Base-by-base conservation (phyloP, 2,888 invertebrate species). In the Oegoconia quadripuncta region DNA sequence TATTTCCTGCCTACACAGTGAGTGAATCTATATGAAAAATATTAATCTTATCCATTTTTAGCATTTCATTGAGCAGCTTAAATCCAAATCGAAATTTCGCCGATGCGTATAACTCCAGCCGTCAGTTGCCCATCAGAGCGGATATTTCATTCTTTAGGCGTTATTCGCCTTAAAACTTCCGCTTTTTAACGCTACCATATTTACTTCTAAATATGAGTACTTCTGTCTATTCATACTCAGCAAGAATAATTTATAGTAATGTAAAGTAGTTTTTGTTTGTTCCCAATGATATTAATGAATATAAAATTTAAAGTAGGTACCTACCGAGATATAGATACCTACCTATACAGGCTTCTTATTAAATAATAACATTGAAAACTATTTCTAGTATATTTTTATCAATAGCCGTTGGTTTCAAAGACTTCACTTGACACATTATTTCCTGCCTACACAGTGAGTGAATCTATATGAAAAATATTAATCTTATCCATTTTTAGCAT, bases 11-110 rank as follows among this genome's bases (percentile, higher is more conserved):
- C 2, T 22, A 26, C n/a, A 3, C 26, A 26, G n/a, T 7, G 13
- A 13, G 11, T 26, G 6, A 28, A 17, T 12, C 29, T 29, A 17
- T 16, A 3, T 17, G 16, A 32, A 32, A 25, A 25, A 25, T 14
- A 25, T 34, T 34, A 20, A 34, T 25, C 25, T 34, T 34, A 25
- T 16, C 34, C 34, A 34, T 50, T 52, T 31, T 40, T 40, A 29
- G 34, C 34, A 40, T 44, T 44, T 40, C 40, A 51, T 48, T 38
- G 42, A 49, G 43, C 46, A 60, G 59, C 60, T 59, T 61, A 55
- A 63, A 63, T 50, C 57, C 48, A 64, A 61, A 69, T 67, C 51
- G 65, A 63, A 71, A 66, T 64, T 47, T 57, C 57, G 50, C 25
- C 52, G 61, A 58, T 48, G 52, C 65, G 63, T 41, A 50, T 55